Evolutionary conservation across 2,888 invertebrate species (phyloP).

Genomic region (Diaperis boleti): DNA sequence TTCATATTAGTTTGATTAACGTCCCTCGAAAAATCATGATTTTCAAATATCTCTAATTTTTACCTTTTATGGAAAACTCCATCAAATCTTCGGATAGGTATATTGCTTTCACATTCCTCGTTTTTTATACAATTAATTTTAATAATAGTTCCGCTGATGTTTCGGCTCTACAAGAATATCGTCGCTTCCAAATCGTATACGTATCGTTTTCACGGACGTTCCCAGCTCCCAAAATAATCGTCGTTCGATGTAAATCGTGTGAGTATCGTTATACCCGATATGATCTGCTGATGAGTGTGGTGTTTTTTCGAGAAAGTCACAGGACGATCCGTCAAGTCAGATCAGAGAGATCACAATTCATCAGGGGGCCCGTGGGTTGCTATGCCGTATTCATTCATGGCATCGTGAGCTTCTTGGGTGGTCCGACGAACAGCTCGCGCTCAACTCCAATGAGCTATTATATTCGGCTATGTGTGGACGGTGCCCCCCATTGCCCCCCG

Average conservation of each 20-base stretch:
- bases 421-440: constrained; percentile 51
- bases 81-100: too few relatives aligned
- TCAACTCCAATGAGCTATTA: constrained; percentile 51
- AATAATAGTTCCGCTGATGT: too few relatives aligned
- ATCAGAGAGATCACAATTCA: constrained; percentile 62
- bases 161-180: too few relatives aligned
- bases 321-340: constrained; percentile 61
- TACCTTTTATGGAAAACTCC: too few relatives aligned
- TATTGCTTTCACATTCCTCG: too few relatives aligned
- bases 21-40: too few relatives aligned
- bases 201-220: constrained; percentile 3
- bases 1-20: too few relatives aligned
- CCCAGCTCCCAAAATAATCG: constrained; percentile 20
- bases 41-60: too few relatives aligned
- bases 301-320: constrained; percentile 39
- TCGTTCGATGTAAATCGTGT: constrained; percentile 21
- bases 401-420: constrained; percentile 59
- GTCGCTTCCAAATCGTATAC: neutral
- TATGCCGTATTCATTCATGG: constrained; percentile 62
- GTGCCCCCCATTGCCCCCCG: constrained; percentile 41
- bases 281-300: constrained; percentile 44
- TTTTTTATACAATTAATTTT: too few relatives aligned
- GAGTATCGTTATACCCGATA: constrained; percentile 24
- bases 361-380: constrained; percentile 60
- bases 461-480: constrained; percentile 48